Percentiles rank a stretch among this genome's conserved stretches.
Evolutionary conservation across 2,888 invertebrate species (phyloP).

Genomic region (Drosophila prostipennis): DNA sequence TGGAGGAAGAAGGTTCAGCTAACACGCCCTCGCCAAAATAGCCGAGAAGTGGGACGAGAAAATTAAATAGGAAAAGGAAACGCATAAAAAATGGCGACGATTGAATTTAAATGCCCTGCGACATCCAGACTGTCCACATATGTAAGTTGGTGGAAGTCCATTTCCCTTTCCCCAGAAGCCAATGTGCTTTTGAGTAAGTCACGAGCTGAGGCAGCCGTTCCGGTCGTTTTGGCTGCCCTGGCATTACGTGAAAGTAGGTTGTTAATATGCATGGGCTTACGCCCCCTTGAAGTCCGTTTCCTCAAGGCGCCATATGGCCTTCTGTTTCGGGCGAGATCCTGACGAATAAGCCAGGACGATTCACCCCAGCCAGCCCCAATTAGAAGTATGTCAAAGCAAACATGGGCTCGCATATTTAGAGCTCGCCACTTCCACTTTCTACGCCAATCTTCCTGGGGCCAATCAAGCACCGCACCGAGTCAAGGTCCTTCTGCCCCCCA

Average conservation of each 20-base stretch:
- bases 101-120: constrained; percentile 75
- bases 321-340: constrained; percentile 20
- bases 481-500: constrained; percentile 8
- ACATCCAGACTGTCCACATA: constrained; percentile 17
- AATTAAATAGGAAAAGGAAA: constrained; percentile 77
- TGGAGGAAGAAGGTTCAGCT: constrained; percentile 9
- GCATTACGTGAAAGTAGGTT: constrained; percentile 75
- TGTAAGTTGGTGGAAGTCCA: constrained; percentile 39
- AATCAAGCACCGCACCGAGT: constrained; percentile 43
- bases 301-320: neutral
- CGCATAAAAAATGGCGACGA: constrained; percentile 72
- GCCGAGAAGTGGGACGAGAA: constrained; percentile 54
- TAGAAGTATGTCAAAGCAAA: constrained; percentile 78
- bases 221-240: constrained; percentile 58
- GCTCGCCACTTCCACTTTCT: constrained; percentile 55
- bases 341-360: neutral
- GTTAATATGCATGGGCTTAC: constrained; percentile 82
- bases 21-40: constrained; percentile 18
- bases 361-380: constrained; percentile 49
- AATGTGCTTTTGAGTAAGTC: constrained; percentile 71
- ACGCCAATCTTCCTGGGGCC: constrained; percentile 18
- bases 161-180: constrained; percentile 54
- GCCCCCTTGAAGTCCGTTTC: constrained; percentile 37
- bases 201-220: constrained; percentile 44
- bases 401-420: constrained; percentile 66